Evolutionary conservation across 2,113 vertebrate genomes (phyloP).

Genomic region (Benitochromis conjunctus): DNA sequence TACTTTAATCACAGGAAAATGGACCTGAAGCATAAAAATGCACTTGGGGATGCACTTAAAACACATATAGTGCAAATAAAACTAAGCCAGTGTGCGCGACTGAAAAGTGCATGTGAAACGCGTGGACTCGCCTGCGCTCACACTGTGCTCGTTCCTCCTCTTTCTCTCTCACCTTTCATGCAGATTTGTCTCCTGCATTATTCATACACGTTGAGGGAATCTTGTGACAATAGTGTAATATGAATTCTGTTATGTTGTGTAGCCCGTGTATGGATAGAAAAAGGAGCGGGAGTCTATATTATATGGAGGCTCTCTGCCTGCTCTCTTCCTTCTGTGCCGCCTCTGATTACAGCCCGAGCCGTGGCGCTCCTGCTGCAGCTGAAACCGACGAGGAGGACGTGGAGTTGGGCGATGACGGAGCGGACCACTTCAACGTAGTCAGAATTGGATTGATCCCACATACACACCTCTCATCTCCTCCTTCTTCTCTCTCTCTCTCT

Average conservation of each 20-base stretch:
- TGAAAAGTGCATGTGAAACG: neutral
- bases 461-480: constrained; percentile 52
- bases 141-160: neutral
- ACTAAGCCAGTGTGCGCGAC: neutral
- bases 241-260: constrained; percentile 20
- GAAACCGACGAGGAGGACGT: constrained; percentile 67
- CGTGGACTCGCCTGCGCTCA: neutral
- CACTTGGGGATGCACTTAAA: neutral
- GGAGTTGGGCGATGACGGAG: constrained; percentile 85
- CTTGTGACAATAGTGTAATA: constrained; percentile 26
- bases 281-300: neutral
- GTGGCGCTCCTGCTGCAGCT: constrained; percentile 46
- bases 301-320: neutral
- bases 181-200: constrained; percentile 59
- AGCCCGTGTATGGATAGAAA: neutral
- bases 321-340: constrained; percentile 23
- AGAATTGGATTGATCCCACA: constrained; percentile 78
- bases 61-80: neutral
- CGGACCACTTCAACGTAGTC: constrained; percentile 87
- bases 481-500: neutral
- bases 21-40: neutral
- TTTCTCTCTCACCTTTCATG: constrained; percentile 43
- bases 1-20: neutral
- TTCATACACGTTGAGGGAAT: constrained; percentile 44
- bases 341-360: constrained; percentile 87